phyloP scores from a whole-genome alignment of 2,888 invertebrate species.

The Carabus problematicus region DNA sequence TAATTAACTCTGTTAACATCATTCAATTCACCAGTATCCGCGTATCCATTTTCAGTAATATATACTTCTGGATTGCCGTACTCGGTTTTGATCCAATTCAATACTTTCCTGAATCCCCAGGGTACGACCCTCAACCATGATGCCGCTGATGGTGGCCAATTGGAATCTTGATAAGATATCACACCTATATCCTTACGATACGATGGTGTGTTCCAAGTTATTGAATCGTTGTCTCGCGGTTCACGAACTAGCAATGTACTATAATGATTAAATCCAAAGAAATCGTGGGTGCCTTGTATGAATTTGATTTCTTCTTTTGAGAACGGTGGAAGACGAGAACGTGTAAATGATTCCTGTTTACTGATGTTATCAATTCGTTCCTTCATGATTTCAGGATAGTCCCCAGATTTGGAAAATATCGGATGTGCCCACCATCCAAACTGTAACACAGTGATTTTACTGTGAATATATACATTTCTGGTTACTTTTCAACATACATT shows the following conservation, averaged over 20 bases:
- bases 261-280: constrained; percentile 62
- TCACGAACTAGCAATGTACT: constrained; percentile 49
- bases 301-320: constrained; percentile 45
- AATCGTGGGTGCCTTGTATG: constrained; percentile 59
- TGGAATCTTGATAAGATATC: constrained; percentile 45
- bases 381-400: constrained; percentile 40
- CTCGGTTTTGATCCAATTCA: constrained; percentile 33
- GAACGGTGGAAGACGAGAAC: constrained; percentile 37
- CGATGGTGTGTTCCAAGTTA: constrained; percentile 43
- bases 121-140: constrained; percentile 49
- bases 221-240: constrained; percentile 8
- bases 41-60: constrained; percentile 35
- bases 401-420: constrained; percentile 43
- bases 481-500: too few species aligned
- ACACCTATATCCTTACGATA: constrained; percentile 44
- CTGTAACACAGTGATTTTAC: constrained; percentile 41
- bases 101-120: constrained; percentile 31
- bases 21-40: constrained; percentile 12
- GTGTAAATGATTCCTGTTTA: constrained; percentile 32
- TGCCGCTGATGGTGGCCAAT: constrained; percentile 47
- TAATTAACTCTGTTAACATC: constrained; percentile 23
- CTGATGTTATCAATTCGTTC: constrained; percentile 29
- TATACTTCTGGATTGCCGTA: constrained; percentile 29
- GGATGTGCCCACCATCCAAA: constrained; percentile 50
- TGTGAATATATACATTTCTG: too few species aligned